Base-by-base conservation (phyloP, 30 jellyfish, hydroid and myxozoan genomes). In the Mastigias papua region DNA sequence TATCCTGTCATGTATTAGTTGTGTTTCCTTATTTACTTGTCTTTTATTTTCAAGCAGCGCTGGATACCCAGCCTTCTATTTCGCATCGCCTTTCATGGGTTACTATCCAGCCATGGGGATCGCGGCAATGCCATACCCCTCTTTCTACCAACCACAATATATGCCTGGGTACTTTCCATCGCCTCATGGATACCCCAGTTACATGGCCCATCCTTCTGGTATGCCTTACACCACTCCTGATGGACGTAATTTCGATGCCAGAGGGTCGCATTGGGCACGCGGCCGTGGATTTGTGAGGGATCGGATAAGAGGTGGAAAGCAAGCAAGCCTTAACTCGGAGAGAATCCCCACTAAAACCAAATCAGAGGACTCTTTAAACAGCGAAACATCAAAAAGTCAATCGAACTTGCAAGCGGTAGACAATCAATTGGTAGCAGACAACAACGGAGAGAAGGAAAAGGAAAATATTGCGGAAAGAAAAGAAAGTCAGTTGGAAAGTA, bases 61-160 rank as follows among this genome's bases (percentile, higher is more conserved):
- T 20, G 62, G 64, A 48, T 60, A 77, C 54, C 78, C 74, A 25
- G 63, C 54, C 42, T 21, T 63, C 27, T 64, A 66, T 29, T 48
- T 17, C 30, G 31, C 64, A 20, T 23, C 92, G 1, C 67, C 66
- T 0, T 42, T 68, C 37, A 69, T 57, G 79, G 67, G 57, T 11
- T 63, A 35, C 62, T 48, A 17, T 22, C 81, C 93, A 1, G 32
- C 80, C 27, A 72, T 84, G 73, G 87, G 80, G 17, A 20, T 61
- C 71, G 82, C 93, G 16, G 69, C 92, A 30, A 50, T 70, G 71
- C 54, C 86, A 2, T 67, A 62, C 49, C 66, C 78, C 27, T 83
- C 92, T 1, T 82, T 71, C 42, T 82, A 29, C 73, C 35, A 17
- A 23, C 78, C 92, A 29, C 68, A 74, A 2, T 57, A 31, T 0